A percentile compares a stretch with the other conserved stretches of the same genome.
Conservation (phyloP, 2,888 invertebrate genomes). For the Ectemnius cavifrons region DNA sequence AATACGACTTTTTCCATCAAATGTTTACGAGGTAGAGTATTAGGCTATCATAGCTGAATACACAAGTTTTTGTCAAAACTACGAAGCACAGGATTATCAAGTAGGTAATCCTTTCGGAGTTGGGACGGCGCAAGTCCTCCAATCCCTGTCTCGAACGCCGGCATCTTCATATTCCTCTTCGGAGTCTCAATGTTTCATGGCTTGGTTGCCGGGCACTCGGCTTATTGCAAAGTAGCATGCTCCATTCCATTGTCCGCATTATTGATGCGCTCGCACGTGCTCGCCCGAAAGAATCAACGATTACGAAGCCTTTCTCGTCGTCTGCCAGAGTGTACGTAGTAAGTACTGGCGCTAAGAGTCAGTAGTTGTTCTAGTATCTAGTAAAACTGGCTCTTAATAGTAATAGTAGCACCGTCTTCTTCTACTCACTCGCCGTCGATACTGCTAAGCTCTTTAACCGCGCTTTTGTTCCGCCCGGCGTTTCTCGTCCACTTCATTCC, state of each 20-base stretch:
- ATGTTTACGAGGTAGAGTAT: no score
- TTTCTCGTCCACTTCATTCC: constrained; percentile 40
- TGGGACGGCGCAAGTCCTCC: no score
- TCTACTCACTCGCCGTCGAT: constrained; percentile 40
- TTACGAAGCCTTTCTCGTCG: background rate
- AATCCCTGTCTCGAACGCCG: no score
- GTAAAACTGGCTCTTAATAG: no score
- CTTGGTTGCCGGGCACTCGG: no score
- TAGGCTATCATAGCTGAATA: no score
- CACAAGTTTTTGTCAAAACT: no score
- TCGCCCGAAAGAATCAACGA: constrained; percentile 44
- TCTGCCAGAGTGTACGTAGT: constrained; percentile 12
- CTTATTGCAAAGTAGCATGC: constrained; percentile 26
- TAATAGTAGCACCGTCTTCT: background rate
- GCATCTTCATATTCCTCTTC: no score
- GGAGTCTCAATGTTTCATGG: no score
- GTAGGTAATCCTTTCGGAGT: no score
- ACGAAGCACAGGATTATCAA: no score
- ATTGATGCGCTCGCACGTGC: constrained; percentile 39
- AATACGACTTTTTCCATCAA: no score
- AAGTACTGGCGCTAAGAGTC: constrained; percentile 26
- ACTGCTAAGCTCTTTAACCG: constrained; percentile 41
- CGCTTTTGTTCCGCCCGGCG: constrained; percentile 31
- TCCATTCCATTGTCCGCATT: constrained; percentile 43
- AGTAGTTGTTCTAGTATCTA: constrained; percentile 38